Evolutionary conservation across 2,888 invertebrate genomes (phyloP).

Genomic region (Antitype chi): DNA sequence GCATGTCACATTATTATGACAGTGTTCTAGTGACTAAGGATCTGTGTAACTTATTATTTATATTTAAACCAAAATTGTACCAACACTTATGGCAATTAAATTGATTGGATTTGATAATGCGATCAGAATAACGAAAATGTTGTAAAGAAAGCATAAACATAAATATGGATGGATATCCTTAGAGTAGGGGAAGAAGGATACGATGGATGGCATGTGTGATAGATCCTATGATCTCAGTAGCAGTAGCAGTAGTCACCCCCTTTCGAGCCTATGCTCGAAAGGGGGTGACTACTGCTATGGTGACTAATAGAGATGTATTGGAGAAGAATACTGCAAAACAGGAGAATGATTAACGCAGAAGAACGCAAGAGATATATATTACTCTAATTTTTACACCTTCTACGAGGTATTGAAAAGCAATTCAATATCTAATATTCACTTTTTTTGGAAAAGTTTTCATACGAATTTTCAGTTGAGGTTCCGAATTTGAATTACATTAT

Average conservation of each 20-base stretch:
- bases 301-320: not conserved
- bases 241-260: too few relatives aligned
- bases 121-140: not conserved
- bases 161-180: not conserved
- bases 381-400: not conserved
- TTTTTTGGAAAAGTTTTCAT: not conserved
- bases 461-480: not conserved
- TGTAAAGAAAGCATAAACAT: not conserved
- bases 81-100: too few relatives aligned
- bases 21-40: too few relatives aligned
- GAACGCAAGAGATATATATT: not conserved
- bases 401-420: not conserved
- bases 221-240: too few relatives aligned
- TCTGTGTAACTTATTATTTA: too few relatives aligned
- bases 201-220: not conserved
- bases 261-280: too few relatives aligned
- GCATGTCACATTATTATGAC: too few relatives aligned
- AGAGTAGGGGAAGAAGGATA: not conserved
- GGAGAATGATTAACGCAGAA: not conserved
- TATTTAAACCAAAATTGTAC: too few relatives aligned
- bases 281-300: not conserved
- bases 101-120: too few relatives aligned
- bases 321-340: not conserved
- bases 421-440: too few relatives aligned
- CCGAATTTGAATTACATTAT: not conserved